These are phyloP conservation scores for Muraenolepis orangiensis DNA, from an alignment of 2,797 vertebrate species.

Conservation along the genomic window DNA sequence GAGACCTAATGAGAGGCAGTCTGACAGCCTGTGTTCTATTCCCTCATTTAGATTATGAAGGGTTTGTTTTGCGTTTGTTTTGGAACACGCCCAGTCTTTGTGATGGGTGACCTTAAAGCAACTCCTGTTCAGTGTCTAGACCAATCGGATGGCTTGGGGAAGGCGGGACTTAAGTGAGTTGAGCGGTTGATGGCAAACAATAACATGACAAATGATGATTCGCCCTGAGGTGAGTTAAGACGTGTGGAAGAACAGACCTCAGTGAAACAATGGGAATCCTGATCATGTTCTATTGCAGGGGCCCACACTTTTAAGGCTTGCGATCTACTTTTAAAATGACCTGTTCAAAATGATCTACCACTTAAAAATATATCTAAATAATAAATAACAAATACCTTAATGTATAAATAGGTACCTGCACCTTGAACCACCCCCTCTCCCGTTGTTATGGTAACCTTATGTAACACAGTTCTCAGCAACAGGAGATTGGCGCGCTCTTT, in stretches of 20 bases:
- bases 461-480: no score
- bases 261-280: neutral
- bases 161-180: neutral
- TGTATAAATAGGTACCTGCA: no score
- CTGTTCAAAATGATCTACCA: no score
- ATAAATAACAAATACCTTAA: no score
- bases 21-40: conserved; percentile 29
- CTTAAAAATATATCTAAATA: no score
- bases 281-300: no score
- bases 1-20: conserved; percentile 20
- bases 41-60: neutral
- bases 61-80: conserved; percentile 27
- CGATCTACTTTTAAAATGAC: no score
- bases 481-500: no score
- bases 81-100: conserved; percentile 15
- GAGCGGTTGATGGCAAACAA: neutral
- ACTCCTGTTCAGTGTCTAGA: neutral
- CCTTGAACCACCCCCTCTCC: no score
- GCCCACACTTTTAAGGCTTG: no score
- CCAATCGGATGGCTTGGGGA: neutral
- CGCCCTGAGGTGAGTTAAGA: neutral
- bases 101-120: neutral
- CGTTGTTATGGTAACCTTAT: no score
- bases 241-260: neutral
- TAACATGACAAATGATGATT: neutral